Conservation (phyloP, 2,888 invertebrate species). For the Zygothrica quintamaculata region DNA sequence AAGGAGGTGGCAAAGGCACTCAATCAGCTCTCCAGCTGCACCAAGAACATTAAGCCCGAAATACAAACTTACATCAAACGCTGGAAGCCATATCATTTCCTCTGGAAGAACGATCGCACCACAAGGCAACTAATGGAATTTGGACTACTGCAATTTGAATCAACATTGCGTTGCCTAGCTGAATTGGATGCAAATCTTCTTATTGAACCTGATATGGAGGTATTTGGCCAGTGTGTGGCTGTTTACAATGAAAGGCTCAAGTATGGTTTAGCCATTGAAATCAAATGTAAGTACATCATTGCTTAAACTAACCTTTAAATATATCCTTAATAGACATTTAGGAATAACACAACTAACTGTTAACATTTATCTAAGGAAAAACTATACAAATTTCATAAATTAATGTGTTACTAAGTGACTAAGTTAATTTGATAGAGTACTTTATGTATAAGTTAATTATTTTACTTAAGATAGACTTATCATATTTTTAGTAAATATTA, state of each 20-base stretch:
- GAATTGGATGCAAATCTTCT: slow-evolving; percentile 90
- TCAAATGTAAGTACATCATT: slow-evolving; percentile 89
- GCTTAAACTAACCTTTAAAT: slow-evolving; percentile 86
- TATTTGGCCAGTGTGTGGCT: slow-evolving; percentile 90
- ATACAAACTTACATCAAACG: slow-evolving; percentile 91
- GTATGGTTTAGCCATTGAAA: slow-evolving; percentile 92
- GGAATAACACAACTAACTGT: too few species aligned
- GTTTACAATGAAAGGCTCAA: slow-evolving; percentile 94
- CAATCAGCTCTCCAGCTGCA: slow-evolving; percentile 92
- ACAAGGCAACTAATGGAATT: slow-evolving; percentile 90
- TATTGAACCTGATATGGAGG: slow-evolving; percentile 90
- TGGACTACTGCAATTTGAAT: slow-evolving; percentile 90
- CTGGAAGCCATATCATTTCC: slow-evolving; percentile 94
- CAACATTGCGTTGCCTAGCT: slow-evolving; percentile 89
- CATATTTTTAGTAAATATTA: too few species aligned
- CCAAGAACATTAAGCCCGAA: slow-evolving; percentile 93
- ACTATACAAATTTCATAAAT: too few species aligned
- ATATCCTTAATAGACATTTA: too few species aligned
- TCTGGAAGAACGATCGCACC: slow-evolving; percentile 94
- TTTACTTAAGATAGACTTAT: too few species aligned
- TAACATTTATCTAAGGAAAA: too few species aligned
- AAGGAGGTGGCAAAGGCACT: slow-evolving; percentile 96
- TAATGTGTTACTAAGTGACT: too few species aligned
- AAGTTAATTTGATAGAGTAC: too few species aligned
- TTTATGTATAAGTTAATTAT: too few species aligned